Conservation (phyloP, 2,797 vertebrate species). For the Myotis planiceps region DNA sequence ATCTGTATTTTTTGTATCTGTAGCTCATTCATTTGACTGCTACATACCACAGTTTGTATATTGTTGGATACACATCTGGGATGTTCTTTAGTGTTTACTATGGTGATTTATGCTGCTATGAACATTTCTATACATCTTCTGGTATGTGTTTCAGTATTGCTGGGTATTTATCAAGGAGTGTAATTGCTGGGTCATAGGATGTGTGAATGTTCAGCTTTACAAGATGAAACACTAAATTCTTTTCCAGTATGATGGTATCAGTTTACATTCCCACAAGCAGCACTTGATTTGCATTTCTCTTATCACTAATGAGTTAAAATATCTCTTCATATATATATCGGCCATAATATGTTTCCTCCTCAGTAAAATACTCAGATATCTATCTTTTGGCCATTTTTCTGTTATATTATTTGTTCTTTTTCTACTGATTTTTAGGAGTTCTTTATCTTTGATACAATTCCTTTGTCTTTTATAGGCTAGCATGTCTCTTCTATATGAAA, state of each 20-base stretch:
- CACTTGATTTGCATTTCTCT: conserved; percentile 12
- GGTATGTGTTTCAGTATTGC: neutral
- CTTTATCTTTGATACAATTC: neutral
- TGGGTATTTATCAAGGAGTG: neutral
- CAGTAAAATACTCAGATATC: neutral
- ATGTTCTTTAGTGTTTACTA: neutral
- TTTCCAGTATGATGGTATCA: neutral
- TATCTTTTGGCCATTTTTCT: conserved; percentile 3
- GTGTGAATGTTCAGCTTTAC: neutral
- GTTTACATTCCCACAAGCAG: neutral
- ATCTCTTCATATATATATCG: neutral
- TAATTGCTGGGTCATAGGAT: neutral
- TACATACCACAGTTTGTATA: neutral
- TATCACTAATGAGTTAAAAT: neutral
- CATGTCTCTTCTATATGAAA: neutral
- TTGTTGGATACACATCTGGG: neutral
- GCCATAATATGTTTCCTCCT: neutral
- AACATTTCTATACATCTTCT: neutral
- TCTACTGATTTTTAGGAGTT: neutral
- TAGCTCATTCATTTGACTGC: neutral
- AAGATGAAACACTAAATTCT: neutral
- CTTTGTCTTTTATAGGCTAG: neutral
- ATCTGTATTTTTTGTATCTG: neutral
- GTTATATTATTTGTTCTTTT: neutral
- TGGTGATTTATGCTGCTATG: neutral